phyloP scores from a whole-genome alignment of 2,113 vertebrate species.

The Thoracochromis brauschi region DNA sequence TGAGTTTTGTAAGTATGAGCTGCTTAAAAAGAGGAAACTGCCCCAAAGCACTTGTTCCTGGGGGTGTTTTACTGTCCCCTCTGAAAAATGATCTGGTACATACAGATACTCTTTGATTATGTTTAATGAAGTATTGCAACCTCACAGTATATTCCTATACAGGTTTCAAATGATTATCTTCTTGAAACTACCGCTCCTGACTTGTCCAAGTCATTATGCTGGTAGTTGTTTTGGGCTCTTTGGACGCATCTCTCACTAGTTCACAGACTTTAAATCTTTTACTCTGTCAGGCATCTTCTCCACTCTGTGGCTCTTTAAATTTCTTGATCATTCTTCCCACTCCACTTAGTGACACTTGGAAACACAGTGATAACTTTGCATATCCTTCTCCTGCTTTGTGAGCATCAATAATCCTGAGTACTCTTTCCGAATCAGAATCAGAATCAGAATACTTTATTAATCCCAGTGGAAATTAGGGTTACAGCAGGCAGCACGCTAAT shows the following conservation, averaged over 20 bases:
- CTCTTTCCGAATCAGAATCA: background rate
- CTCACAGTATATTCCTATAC: background rate
- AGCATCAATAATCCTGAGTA: background rate
- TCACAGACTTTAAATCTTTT: background rate
- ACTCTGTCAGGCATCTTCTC: background rate
- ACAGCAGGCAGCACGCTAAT: too few relatives aligned
- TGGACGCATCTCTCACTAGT: background rate
- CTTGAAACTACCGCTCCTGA: background rate
- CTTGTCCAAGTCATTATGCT: background rate
- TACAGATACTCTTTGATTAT: background rate
- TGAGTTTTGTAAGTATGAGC: background rate
- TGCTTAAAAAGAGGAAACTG: background rate
- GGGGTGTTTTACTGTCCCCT: background rate
- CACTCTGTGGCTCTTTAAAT: background rate
- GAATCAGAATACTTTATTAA: too few relatives aligned
- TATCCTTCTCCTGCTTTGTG: background rate
- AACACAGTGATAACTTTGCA: background rate
- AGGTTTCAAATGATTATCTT: background rate
- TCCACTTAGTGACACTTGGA: background rate
- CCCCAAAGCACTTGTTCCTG: background rate
- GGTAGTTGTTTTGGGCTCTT: background rate
- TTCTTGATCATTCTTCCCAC: background rate
- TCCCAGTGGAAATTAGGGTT: too few relatives aligned
- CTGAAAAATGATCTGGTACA: background rate
- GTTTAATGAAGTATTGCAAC: background rate